These are phyloP conservation scores for Coracopsis vasa DNA, from an alignment of 2,113 vertebrate species.

Conservation along the genomic window DNA sequence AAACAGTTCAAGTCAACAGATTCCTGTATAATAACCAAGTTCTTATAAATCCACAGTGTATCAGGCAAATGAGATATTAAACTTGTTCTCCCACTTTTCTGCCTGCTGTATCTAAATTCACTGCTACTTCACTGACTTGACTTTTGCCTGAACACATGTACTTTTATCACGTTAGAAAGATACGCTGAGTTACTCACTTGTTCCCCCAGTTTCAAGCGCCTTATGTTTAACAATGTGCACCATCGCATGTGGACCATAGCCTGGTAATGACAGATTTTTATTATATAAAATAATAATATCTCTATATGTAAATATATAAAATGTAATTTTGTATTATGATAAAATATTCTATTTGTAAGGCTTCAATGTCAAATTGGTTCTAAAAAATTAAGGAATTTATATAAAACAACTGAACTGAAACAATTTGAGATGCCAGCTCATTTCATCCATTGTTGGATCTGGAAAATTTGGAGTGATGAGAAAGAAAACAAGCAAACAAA, in stretches of 20 bases:
- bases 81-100: neutral
- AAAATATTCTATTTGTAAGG: neutral
- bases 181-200: neutral
- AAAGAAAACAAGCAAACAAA: accelerated
- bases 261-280: neutral
- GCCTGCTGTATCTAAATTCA: neutral
- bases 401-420: neutral
- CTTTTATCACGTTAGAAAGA: neutral
- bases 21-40: neutral
- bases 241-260: neutral
- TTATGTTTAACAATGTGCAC: neutral
- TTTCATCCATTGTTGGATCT: neutral
- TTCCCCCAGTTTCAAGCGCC: neutral
- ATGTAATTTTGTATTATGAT: neutral
- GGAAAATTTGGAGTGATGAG: neutral
- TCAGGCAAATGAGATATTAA: neutral
- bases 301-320: neutral
- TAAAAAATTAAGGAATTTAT: neutral
- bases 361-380: neutral
- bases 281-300: neutral
- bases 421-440: neutral
- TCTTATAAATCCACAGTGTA: neutral
- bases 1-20: neutral
- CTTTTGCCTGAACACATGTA: neutral
- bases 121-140: neutral